Percentiles rank a stretch among this genome's conserved stretches.
Conservation (phyloP, 2,888 invertebrate genomes). For the Amphipoea lucens region DNA sequence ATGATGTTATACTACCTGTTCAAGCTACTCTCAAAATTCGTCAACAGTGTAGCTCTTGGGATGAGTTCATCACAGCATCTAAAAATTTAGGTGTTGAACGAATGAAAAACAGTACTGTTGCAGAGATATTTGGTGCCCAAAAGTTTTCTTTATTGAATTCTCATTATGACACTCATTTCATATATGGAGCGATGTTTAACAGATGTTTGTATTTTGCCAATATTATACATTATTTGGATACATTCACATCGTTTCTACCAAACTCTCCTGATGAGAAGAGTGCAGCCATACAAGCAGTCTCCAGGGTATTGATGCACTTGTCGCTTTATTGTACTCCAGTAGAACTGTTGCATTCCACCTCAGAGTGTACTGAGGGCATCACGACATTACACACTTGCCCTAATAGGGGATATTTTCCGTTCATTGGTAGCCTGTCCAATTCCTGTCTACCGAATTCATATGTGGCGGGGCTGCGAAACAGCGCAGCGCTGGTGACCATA, state of each 20-base stretch:
- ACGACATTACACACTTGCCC: background rate
- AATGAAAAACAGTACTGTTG: constrained; percentile 23
- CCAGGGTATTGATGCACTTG: constrained; percentile 50
- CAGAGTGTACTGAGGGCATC: fast-evolving
- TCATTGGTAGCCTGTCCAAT: constrained; percentile 31
- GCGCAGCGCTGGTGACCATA: constrained; percentile 31
- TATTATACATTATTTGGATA: constrained; percentile 42
- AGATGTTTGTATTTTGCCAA: constrained; percentile 28
- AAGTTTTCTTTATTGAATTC: constrained; percentile 49
- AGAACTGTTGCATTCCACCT: background rate
- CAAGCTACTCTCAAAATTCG: constrained; percentile 42
- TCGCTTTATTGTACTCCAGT: constrained; percentile 36
- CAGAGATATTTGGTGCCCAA: constrained; percentile 38
- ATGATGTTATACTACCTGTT: constrained; percentile 11
- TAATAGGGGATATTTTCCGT: constrained; percentile 46
- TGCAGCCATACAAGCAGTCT: constrained; percentile 36
- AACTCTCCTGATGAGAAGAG: constrained; percentile 24
- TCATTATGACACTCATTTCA: constrained; percentile 36
- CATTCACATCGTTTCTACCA: constrained; percentile 42
- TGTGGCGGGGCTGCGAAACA: constrained; percentile 21
- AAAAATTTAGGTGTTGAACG: constrained; percentile 31
- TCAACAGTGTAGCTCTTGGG: constrained; percentile 47
- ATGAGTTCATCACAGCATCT: constrained; percentile 51
- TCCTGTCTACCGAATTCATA: constrained; percentile 40
- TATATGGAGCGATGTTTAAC: constrained; percentile 35